Percentiles rank a stretch among this genome's conserved stretches.
phyloP scores from a whole-genome alignment of 2,888 invertebrate species.

The Meteorus colon region DNA sequence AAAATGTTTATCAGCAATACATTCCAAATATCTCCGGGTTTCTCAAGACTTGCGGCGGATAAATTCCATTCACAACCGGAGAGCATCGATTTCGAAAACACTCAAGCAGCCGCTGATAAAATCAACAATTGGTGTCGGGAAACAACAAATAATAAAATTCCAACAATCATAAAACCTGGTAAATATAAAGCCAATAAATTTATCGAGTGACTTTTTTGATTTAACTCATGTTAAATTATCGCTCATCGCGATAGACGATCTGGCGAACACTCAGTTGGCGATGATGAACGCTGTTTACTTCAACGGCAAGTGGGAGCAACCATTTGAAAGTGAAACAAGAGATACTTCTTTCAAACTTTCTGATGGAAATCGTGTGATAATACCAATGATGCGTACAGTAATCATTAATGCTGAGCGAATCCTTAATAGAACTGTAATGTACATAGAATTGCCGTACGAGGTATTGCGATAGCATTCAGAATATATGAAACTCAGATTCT shows the following conservation, averaged over 20 bases:
- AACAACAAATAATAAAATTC: not conserved
- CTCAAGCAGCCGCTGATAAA: not conserved
- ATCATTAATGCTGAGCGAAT: not conserved
- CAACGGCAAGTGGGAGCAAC: not conserved
- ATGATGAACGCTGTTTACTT: constrained; percentile 1
- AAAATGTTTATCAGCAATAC: not conserved
- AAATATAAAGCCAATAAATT: not conserved
- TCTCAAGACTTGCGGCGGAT: not conserved
- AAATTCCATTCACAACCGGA: not conserved
- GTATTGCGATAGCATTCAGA: not conserved
- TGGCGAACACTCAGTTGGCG: not conserved
- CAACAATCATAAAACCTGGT: not conserved
- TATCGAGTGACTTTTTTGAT: not conserved
- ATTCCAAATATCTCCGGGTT: not conserved
- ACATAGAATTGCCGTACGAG: not conserved
- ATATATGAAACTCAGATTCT: not conserved
- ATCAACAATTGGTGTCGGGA: not conserved
- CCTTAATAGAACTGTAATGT: not conserved
- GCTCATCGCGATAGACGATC: not conserved
- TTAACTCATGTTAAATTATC: not conserved
- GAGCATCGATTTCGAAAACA: not conserved
- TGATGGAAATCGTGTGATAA: not conserved
- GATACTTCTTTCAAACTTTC: not conserved
- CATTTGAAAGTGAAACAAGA: not conserved
- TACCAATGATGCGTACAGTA: not conserved